Evolutionary conservation across 2,113 vertebrate genomes (phyloP), one percentile per base, ranked within the genome.

Genomic region (Myrmophylax atrothorax): DNA sequence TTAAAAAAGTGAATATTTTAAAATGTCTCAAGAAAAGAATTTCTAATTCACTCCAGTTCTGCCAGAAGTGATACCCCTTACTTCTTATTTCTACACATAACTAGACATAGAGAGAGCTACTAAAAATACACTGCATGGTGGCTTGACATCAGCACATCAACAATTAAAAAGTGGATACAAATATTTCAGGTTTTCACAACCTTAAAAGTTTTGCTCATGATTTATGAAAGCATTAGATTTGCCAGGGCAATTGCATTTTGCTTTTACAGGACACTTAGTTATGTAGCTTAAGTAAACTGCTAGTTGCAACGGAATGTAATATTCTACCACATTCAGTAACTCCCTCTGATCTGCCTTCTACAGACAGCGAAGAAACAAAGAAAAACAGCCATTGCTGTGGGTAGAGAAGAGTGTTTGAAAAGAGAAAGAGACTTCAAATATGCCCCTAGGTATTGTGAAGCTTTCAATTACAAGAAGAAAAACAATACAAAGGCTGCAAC

Each of bases 301-400:
- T 96, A 95, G 96, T 96, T 98, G 94, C 96, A 96, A 96, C 86
- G 96, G 94, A 97, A 98, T 97, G 97, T 94, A 96, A 96, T 97
- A 96, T 95, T 96, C 97, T 94, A 89, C 94, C 80, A 89, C 91
- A 94, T 86, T 96, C 97, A 87, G 96, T 94, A 97, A 86, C 79
- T 77, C 91, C 90, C 96, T 98, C 98, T 98, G 97, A 98, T 98
- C 98, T 98, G 94, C 97, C 96, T 97, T 97, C 90, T 97, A 94
- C 95, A 98, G 97, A 97, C 98, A 97, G 98, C 96, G 96, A 96
- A 97, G 97, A 98, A 98, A 98, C 98, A 98, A 98, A 98, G 98
- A 94, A 97, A 97, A 98, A 96, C 97, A 97, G 97, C 95, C 97
- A 95, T 96, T 96, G 94, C 96, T 96, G 89, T 84, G 93, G 95